phyloP scores from a whole-genome alignment of 2,113 vertebrate species.

The Gadus macrocephalus region DNA sequence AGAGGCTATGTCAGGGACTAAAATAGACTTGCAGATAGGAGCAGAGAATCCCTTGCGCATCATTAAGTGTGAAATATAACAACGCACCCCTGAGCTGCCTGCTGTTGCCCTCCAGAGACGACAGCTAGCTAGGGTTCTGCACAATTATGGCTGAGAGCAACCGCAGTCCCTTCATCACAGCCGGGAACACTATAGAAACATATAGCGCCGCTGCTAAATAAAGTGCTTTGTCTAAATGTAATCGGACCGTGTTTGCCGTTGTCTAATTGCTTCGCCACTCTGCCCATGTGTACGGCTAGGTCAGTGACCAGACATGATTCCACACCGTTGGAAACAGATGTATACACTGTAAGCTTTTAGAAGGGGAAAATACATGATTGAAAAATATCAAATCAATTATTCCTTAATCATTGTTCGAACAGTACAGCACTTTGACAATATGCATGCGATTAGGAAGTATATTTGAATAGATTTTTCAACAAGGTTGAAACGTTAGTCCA shows the following conservation, averaged over 20 bases:
- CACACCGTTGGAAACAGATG: no score
- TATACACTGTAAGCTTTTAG: no score
- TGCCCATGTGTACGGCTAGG: no score
- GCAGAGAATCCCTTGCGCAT: conserved; percentile 60
- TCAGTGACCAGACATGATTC: no score
- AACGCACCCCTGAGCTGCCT: conserved; percentile 59
- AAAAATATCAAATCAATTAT: no score
- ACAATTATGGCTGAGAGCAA: conserved; percentile 52
- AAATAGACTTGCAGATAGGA: conserved; percentile 64
- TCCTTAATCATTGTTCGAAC: no score
- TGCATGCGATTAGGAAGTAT: conserved; percentile 29
- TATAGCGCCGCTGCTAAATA: no score
- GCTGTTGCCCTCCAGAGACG: conserved; percentile 51
- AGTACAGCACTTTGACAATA: no score
- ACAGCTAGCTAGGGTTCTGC: conserved; percentile 47
- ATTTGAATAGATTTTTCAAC: conserved; percentile 43
- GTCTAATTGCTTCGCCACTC: no score
- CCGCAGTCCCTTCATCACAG: conserved; percentile 41
- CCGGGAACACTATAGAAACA: background rate
- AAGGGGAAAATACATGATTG: no score
- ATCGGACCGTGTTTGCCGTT: no score
- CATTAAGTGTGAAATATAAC: conserved; percentile 74
- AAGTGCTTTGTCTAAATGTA: no score
- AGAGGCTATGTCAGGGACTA: conserved; percentile 49
- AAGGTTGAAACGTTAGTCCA: conserved; percentile 11